These are phyloP conservation scores for Bombus breviceps DNA, from an alignment of 1,140 invertebrate species.

Conservation along the genomic window DNA sequence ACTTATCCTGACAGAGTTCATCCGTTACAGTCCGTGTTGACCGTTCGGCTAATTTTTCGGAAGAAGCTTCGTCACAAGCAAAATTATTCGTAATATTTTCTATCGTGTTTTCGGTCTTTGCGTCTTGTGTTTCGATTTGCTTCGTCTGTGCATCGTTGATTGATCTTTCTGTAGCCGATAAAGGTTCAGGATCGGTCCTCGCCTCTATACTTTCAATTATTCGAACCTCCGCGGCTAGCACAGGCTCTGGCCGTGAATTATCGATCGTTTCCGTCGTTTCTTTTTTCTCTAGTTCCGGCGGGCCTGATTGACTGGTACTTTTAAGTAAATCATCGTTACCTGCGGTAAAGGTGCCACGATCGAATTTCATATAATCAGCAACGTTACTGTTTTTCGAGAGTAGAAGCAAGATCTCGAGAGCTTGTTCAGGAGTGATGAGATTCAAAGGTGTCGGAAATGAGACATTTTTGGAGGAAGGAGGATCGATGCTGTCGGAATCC, in stretches of 20 bases:
- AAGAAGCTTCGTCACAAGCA: neutral
- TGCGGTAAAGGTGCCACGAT: slow-evolving; percentile 15
- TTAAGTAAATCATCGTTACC: slow-evolving; percentile 23
- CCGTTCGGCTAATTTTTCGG: neutral
- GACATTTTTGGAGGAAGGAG: slow-evolving; percentile 56
- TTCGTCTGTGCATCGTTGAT: neutral
- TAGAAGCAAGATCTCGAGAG: slow-evolving; percentile 72
- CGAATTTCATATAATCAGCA: slow-evolving; percentile 29
- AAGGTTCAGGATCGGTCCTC: slow-evolving; percentile 16
- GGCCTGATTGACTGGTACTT: slow-evolving; percentile 43
- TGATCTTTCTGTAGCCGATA: neutral
- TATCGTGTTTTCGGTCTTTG: neutral
- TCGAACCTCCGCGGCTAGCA: slow-evolving; percentile 18
- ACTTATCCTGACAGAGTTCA: slow-evolving; percentile 71
- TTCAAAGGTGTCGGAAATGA: slow-evolving; percentile 62
- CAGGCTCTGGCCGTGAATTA: neutral
- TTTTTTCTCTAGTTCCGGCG: neutral
- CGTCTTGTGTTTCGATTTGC: neutral
- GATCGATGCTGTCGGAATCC: slow-evolving; percentile 63
- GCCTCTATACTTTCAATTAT: slow-evolving; percentile 44
- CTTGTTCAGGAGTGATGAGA: slow-evolving; percentile 72
- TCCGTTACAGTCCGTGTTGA: slow-evolving; percentile 40
- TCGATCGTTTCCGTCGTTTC: neutral
- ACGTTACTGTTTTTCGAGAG: slow-evolving; percentile 64
- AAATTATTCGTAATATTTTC: neutral